These are phyloP conservation scores for Meloe dianella DNA, from an alignment of 2,888 invertebrate genomes.

Conservation along the genomic window DNA sequence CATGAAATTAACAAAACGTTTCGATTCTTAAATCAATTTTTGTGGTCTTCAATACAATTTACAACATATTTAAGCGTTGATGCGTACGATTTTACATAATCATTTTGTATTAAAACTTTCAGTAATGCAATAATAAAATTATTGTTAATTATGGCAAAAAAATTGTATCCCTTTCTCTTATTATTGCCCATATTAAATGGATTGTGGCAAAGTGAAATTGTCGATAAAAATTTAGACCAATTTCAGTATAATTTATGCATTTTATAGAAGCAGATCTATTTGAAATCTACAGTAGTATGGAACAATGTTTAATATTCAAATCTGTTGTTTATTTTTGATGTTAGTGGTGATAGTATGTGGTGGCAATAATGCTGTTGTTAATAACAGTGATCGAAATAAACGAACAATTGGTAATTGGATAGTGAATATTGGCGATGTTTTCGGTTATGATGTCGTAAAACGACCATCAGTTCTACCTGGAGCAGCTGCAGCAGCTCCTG, in stretches of 20 bases:
- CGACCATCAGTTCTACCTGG: conserved; percentile 40
- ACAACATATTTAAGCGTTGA: not conserved
- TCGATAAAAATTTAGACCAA: conserved; percentile 33
- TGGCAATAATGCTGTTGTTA: conserved; percentile 19
- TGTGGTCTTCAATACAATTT: conserved; percentile 7
- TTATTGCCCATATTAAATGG: conserved; percentile 41
- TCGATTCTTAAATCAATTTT: not conserved
- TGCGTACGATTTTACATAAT: not conserved
- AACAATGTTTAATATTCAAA: conserved; percentile 42
- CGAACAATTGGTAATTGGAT: conserved; percentile 56
- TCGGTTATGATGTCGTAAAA: conserved; percentile 57
- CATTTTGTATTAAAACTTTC: not conserved
- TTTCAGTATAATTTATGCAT: conserved; percentile 47
- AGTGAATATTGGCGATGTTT: conserved; percentile 54
- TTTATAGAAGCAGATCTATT: conserved; percentile 35
- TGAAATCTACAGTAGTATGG: conserved; percentile 35
- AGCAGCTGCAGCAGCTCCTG: conserved; percentile 33
- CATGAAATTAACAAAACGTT: not conserved
- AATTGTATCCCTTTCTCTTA: conserved; percentile 49
- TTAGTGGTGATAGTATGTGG: conserved; percentile 24
- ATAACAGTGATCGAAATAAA: conserved; percentile 45
- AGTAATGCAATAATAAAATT: conserved; percentile 47
- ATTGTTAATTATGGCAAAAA: conserved; percentile 43
- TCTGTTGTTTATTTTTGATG: conserved; percentile 35
- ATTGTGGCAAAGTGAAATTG: conserved; percentile 51